These are phyloP conservation scores for Tangara arthus DNA, from an alignment of 2,797 vertebrate species.

Conservation along the genomic window DNA sequence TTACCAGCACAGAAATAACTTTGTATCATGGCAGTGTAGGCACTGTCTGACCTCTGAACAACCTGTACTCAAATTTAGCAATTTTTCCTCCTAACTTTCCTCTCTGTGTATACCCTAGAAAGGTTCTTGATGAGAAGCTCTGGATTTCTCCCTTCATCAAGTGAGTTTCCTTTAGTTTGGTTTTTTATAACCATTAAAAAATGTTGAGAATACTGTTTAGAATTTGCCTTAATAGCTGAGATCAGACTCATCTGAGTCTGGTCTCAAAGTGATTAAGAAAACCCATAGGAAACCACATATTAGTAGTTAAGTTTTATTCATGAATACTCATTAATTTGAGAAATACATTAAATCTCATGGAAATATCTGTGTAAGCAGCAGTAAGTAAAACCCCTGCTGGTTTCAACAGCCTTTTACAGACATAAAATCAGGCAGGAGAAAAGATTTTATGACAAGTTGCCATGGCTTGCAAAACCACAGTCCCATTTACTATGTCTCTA, in stretches of 20 bases:
- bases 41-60: neutral
- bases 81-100: neutral
- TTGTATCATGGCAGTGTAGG: accelerated
- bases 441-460: neutral
- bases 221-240: neutral
- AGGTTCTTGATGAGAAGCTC: neutral
- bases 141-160: neutral
- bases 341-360: neutral
- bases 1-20: neutral
- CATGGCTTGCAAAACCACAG: neutral
- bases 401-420: neutral
- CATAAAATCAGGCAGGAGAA: neutral
- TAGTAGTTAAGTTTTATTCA: neutral
- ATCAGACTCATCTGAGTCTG: neutral
- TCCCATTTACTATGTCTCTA: neutral
- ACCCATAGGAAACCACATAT: neutral
- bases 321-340: neutral
- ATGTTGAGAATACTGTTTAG: neutral
- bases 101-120: neutral
- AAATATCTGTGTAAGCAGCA: neutral
- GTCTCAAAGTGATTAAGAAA: neutral
- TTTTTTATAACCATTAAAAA: neutral
- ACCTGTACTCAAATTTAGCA: neutral
- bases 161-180: neutral
- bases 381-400: neutral